Evolutionary conservation across 2,797 vertebrate species (phyloP), one percentile per base, ranked within the genome.

Genomic region (Aulostomus chinensis): DNA sequence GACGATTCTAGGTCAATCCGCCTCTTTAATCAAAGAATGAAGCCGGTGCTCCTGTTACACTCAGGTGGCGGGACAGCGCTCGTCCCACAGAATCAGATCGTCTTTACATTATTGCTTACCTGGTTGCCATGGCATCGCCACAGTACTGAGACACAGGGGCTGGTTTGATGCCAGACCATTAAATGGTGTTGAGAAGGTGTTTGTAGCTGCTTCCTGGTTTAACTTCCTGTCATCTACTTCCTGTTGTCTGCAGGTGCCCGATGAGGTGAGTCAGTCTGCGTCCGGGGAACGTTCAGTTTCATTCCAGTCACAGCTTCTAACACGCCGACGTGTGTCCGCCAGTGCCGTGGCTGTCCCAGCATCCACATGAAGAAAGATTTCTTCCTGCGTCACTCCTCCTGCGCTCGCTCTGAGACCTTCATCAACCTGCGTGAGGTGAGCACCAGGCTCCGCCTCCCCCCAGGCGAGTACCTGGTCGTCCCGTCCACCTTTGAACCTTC

Each of bases 321-420:
- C 9, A n/a, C n/a, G n/a, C n/a, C 4, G 29, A 2, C 4, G 2
- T 54, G 3, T 35, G 22, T 37, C 28, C 1, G 0, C 2, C 77
- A 97, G 95, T 80, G 79, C 43, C 90, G 75, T 33, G 93, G 92
- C 15, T 68, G 79, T 35, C 89, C 92, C 29, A 88, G 89, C 0
- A 73, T 94, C 42, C 95, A 94, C 76, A 42, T 98, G 86, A 97
- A 94, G 88, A 97, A 94, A 82, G 94, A 97, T 2, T 98, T 97
- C 91, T 97, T 98, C 81, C 58, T 89, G 46, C 86, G 87, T 8
- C 90, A 93, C 24, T 88, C 88, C 0, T 95, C 95, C 0, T 91
- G 88, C 0, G 95, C 95, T n/a, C 94, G 95, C 31, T 96, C 96
- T 0, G 93, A 95, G 61, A 93, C 88, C 58, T 98, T 95, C 76